Evolutionary conservation across 2,113 vertebrate genomes (phyloP), one percentile per base, ranked within the genome.

Genomic region (Psilopsiagon aymara): DNA sequence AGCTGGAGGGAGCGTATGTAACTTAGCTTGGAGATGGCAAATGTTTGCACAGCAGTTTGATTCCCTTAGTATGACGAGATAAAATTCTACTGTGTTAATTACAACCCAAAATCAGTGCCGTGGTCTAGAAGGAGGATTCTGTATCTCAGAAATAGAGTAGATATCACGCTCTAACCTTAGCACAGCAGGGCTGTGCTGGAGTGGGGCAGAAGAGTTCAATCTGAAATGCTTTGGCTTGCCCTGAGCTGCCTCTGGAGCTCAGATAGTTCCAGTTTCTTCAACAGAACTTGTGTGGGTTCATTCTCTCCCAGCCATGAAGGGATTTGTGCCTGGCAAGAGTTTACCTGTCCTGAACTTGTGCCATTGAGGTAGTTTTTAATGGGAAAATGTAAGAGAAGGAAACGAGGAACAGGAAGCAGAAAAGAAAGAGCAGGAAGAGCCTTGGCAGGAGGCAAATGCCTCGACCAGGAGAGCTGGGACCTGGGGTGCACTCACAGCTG

Each of bases 401-500:
- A 44, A 53, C 2, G 53, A 81, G 74, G 27, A 80, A 24, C 3
- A 17, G 62, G 41, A 33, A 52, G 12, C 9, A 0, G 68, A 33
- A 63, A 11, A 31, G 57, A 37, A 47, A 6, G 44, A 47, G 2
- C 27, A 35, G 73, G 74, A 84, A 83, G 51, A 80, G 63, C 44
- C 7, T 46, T 51, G 83, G 71, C 57, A 55, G n/a, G n/a, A 60
- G 52, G 35, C 0, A 17, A 31, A 43, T 19, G 75, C 28, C 10
- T 1, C 7, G 19, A 7, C 2, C 52, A 14, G 64, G 43, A 21
- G 44, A 13, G 82, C 47, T 53, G 88, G 79, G 18, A 23, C 15
- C 43, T 7, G 43, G 21, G 1, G 21, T 0, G 3, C 8, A 10
- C 4, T 0, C 7, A 0, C 51, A n/a, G 70, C 90, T 68, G 87